These are phyloP conservation scores for Eucriotettix oculatus DNA, from an alignment of 2,888 invertebrate genomes.

Conservation along the genomic window DNA sequence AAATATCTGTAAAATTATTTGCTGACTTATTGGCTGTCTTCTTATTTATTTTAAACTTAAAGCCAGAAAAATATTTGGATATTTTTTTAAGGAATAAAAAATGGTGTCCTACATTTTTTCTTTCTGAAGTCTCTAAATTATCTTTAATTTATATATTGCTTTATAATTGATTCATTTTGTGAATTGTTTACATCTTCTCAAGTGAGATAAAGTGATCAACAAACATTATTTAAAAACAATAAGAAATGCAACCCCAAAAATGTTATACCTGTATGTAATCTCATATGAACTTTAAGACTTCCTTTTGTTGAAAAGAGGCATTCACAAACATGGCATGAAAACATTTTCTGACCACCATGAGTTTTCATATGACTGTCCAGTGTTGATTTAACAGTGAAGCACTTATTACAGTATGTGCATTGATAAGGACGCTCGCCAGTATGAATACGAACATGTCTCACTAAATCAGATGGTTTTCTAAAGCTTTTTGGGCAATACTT, in stretches of 20 bases:
- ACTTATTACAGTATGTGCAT: slow-evolving; percentile 32
- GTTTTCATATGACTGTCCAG: slow-evolving; percentile 41
- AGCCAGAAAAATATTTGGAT: too few species aligned
- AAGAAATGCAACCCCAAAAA: not conserved
- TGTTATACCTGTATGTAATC: slow-evolving; percentile 38
- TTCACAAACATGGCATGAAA: slow-evolving; percentile 43
- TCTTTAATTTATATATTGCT: too few species aligned
- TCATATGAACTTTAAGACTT: slow-evolving; percentile 48
- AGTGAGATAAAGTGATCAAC: not conserved
- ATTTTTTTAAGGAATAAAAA: too few species aligned
- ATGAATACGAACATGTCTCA: slow-evolving; percentile 46
- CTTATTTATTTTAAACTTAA: too few species aligned
- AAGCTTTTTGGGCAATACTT: slow-evolving; percentile 44
- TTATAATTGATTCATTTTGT: too few species aligned
- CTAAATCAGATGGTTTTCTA: slow-evolving; percentile 48
- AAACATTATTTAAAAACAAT: not conserved
- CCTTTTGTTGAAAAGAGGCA: slow-evolving; percentile 45
- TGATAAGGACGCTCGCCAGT: slow-evolving; percentile 50
- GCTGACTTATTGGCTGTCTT: too few species aligned
- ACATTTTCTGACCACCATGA: slow-evolving; percentile 37
- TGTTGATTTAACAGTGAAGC: slow-evolving; percentile 48
- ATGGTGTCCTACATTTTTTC: too few species aligned
- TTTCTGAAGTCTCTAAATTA: too few species aligned
- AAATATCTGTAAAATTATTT: too few species aligned
- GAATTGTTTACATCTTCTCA: not conserved